Conservation (phyloP, 2,888 invertebrate species). For the Tribolium freemani region DNA sequence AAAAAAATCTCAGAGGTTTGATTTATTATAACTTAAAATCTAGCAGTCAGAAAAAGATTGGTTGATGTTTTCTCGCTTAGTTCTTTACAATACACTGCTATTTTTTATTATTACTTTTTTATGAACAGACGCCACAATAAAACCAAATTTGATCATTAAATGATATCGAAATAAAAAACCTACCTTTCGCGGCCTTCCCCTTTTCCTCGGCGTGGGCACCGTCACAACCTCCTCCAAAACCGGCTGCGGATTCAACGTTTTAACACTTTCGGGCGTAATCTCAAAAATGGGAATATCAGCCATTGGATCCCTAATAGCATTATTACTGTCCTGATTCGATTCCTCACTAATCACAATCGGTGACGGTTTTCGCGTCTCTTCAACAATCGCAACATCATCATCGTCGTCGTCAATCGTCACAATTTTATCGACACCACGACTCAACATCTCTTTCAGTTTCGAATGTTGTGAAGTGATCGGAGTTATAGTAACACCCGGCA, state of each 20-base stretch:
- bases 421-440: slow-evolving; percentile 7
- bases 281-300: slow-evolving; percentile 56
- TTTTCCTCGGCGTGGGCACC: slow-evolving; percentile 59
- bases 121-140: too few species aligned
- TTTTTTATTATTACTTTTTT: too few species aligned
- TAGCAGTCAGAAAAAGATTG: too few species aligned
- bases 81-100: too few species aligned
- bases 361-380: slow-evolving; percentile 46
- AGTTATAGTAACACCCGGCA: slow-evolving; percentile 18
- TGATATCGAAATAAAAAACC: background rate
- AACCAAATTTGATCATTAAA: too few species aligned
- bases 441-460: slow-evolving; percentile 49
- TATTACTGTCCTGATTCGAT: slow-evolving; percentile 55
- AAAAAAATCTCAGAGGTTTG: too few species aligned
- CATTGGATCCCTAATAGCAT: slow-evolving; percentile 51
- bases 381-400: slow-evolving; percentile 53
- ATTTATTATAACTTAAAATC: too few species aligned
- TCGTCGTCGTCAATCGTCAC: slow-evolving; percentile 43
- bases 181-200: slow-evolving; percentile 70
- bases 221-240: slow-evolving; percentile 32
- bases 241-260: slow-evolving; percentile 28
- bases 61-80: too few species aligned
- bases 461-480: slow-evolving; percentile 40
- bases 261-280: slow-evolving; percentile 50
- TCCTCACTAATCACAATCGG: slow-evolving; percentile 58